Conservation (phyloP, 1,140 invertebrate genomes). For the Drosophila neocordata region DNA sequence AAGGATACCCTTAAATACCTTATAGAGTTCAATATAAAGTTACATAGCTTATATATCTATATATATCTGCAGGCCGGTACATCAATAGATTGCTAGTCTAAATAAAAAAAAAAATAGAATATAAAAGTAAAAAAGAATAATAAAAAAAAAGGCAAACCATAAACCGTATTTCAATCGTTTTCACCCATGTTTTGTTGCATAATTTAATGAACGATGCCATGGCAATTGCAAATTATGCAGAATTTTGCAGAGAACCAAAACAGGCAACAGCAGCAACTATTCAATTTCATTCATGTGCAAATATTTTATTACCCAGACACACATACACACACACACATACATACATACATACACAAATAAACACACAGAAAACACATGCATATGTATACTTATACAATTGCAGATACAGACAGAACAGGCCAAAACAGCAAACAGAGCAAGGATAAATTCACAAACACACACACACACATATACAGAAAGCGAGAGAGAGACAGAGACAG, state of each 20-base stretch:
- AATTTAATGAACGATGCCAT: constrained; percentile 61
- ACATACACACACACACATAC: constrained; percentile 2
- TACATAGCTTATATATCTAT: not conserved
- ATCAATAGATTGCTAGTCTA: constrained; percentile 1
- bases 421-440: constrained; percentile 3
- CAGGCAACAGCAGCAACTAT: constrained; percentile 59
- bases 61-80: not conserved
- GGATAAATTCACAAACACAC: constrained; percentile 6
- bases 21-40: too few species aligned
- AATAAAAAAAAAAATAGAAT: not conserved
- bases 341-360: constrained; percentile 1
- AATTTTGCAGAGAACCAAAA: constrained; percentile 55
- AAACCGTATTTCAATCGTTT: constrained; percentile 14
- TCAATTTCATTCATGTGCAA: constrained; percentile 78
- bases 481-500: constrained; percentile 4
- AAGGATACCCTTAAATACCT: too few species aligned
- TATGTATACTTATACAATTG: constrained; percentile 4
- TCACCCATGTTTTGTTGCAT: constrained; percentile 32
- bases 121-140: not conserved
- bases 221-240: constrained; percentile 72
- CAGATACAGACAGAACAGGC: constrained; percentile 6
- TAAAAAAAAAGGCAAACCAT: not conserved
- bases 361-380: not conserved
- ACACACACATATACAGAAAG: constrained; percentile 11
- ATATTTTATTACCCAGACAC: constrained; percentile 73